Evolutionary conservation across 2,113 vertebrate genomes (phyloP).

Genomic region (Cryptomyrus ogoouensis): DNA sequence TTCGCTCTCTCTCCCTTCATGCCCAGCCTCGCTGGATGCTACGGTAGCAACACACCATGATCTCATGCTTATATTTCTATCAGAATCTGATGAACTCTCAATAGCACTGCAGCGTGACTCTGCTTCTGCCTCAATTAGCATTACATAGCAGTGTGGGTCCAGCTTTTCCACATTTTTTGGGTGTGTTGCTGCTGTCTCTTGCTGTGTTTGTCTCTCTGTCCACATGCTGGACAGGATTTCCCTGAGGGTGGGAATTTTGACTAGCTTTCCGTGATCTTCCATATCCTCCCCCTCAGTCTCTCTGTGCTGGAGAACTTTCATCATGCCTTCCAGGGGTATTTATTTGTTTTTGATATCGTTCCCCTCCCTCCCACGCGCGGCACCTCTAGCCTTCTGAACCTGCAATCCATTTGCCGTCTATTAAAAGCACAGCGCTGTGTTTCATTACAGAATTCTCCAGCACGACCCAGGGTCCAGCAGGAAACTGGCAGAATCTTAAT

Average conservation of each 20-base stretch:
- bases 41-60: background rate
- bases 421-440: background rate
- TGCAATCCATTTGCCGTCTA: background rate
- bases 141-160: background rate
- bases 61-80: background rate
- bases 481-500: background rate
- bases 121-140: background rate
- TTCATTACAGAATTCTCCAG: background rate
- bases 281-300: slow-evolving; percentile 3
- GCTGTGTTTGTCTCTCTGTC: background rate
- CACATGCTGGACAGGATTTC: background rate
- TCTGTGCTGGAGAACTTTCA: slow-evolving; percentile 4
- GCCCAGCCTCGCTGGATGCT: background rate
- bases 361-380: background rate
- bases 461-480: background rate
- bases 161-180: background rate
- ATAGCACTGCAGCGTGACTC: background rate
- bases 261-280: background rate
- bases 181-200: background rate
- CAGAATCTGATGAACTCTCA: slow-evolving; percentile 2
- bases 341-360: slow-evolving; percentile 15
- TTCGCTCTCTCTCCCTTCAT: background rate
- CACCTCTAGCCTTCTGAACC: background rate
- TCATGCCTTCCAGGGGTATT: slow-evolving; percentile 9
- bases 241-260: background rate